phyloP scores from a whole-genome alignment of 2,797 vertebrate genomes.

The Notamacropus eugenii region DNA sequence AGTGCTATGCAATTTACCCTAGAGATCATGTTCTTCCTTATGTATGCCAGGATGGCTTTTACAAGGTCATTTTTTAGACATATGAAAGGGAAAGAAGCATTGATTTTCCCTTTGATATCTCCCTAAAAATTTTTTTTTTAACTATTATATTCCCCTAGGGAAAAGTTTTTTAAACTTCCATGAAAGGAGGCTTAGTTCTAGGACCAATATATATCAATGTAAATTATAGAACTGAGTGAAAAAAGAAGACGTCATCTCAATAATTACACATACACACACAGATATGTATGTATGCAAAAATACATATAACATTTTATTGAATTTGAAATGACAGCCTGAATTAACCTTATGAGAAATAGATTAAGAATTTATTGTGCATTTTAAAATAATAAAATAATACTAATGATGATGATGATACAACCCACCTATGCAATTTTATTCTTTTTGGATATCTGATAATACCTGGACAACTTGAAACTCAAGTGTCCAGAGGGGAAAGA shows the following conservation, averaged over 20 bases:
- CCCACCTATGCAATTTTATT: neutral
- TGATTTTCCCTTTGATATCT: neutral
- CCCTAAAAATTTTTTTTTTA: neutral
- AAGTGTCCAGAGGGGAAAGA: neutral
- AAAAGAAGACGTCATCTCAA: neutral
- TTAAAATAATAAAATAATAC: neutral
- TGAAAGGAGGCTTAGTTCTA: neutral
- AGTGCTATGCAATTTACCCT: neutral
- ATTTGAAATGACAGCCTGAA: neutral
- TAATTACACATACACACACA: neutral
- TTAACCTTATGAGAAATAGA: neutral
- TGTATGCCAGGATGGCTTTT: neutral
- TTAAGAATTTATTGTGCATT: neutral
- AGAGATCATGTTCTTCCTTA: neutral
- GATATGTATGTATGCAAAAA: rapidly evolving
- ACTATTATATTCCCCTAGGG: neutral
- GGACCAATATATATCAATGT: neutral
- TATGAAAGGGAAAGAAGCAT: neutral
- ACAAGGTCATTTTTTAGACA: neutral
- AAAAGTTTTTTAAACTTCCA: neutral
- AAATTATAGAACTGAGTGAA: neutral
- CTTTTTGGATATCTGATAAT: neutral
- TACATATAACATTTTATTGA: neutral
- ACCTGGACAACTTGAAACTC: neutral
- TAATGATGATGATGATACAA: neutral